Base-by-base conservation (phyloP, 1,140 invertebrate species). In the Ericerus pela region DNA sequence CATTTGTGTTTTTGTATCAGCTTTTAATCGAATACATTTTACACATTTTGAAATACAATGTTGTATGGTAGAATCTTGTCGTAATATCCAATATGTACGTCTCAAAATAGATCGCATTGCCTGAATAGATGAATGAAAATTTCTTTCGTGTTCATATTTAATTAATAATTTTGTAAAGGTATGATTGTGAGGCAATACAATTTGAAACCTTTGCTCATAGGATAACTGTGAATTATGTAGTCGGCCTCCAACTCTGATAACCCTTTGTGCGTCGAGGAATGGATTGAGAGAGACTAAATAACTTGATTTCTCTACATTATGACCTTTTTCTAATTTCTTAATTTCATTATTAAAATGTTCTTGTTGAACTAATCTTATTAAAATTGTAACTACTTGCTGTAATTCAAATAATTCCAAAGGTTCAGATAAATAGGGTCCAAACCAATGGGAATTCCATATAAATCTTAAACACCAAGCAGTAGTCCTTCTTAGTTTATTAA, bases 231-330 rank as follows among this genome's bases (percentile, higher is more conserved):
- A 18, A 24, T 11, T 36, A 26, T 6, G 3, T 28, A 55, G 24
- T 41, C 54, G 22, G 28, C 53, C 53, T 22, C 33, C 53, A 3
- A 54, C 53, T 11, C 53, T 5, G 20, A 54, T 5, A 1, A 54
- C 1, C 2, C 30, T 16, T 2, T 36, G 26, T 2, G 24, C 30
- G 22, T 54, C 53, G 1, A 54, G 8, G 10, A 54, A 36, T 11
- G 53, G 53, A 54, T 54, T 54, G 16, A 54, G 14, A 5, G 14
- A 38, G 36, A n/a, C n/a, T n/a, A n/a, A n/a, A n/a, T n/a, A n/a
- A n/a, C n/a, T n/a, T n/a, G n/a, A n/a, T n/a, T n/a, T n/a, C n/a
- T n/a, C n/a, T n/a, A n/a, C n/a, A n/a, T n/a, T n/a, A n/a, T n/a
- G n/a, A n/a, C n/a, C n/a, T n/a, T n/a, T n/a, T n/a, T n/a, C n/a